Evolutionary conservation across 2,797 vertebrate genomes (phyloP).

Genomic region (Carduelis carduelis): DNA sequence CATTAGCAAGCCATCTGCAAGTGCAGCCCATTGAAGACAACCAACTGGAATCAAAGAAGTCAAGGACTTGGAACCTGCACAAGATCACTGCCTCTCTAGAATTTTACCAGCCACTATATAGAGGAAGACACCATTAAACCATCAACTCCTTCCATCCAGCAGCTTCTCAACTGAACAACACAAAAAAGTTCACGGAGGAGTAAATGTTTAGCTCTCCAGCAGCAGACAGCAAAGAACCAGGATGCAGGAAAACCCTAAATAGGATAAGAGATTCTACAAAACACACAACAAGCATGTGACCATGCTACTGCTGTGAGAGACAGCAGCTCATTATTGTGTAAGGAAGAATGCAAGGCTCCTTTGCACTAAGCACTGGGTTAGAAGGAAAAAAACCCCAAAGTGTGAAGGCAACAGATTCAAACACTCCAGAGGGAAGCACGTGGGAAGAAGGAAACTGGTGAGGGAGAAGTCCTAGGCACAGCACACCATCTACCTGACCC

Average conservation of each 20-base stretch:
- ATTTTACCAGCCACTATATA: neutral
- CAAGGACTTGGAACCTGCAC: neutral
- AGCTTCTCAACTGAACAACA: neutral
- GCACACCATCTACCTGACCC: neutral
- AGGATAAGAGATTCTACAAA: neutral
- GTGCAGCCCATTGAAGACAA: neutral
- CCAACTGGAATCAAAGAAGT: neutral
- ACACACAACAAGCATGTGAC: neutral
- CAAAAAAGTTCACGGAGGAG: neutral
- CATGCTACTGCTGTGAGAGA: neutral
- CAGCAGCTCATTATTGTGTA: neutral
- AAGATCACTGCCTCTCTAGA: neutral
- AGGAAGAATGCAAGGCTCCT: fast-evolving
- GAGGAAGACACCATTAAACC: neutral
- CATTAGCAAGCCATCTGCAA: neutral
- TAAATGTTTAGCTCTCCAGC: neutral
- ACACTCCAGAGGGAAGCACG: neutral
- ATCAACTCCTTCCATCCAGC: neutral
- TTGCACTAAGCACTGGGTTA: neutral
- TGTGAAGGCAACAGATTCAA: neutral
- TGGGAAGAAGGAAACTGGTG: neutral
- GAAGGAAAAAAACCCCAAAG: neutral
- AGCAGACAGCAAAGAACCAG: neutral
- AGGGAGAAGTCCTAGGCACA: neutral
- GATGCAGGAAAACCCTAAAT: neutral